phyloP scores from a whole-genome alignment of 2,113 vertebrate species.

The Rhadina sibilatrix region DNA sequence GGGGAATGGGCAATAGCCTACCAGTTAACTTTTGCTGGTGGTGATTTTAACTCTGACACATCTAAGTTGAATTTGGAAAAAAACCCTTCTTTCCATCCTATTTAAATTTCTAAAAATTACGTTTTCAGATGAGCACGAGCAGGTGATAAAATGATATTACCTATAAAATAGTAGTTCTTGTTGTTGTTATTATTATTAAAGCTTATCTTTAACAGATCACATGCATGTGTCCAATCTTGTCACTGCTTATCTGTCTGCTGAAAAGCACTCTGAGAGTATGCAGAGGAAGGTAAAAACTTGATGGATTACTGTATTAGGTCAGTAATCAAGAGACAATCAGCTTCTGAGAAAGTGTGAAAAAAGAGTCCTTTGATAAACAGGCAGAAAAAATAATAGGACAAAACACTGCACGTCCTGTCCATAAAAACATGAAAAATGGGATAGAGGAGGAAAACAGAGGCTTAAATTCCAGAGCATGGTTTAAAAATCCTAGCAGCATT shows the following conservation, averaged over 20 bases:
- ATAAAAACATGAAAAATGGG: background rate
- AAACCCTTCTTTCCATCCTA: background rate
- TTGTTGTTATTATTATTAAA: background rate
- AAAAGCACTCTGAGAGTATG: background rate
- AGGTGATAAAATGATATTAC: background rate
- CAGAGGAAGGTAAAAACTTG: background rate
- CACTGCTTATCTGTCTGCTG: background rate
- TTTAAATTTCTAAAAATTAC: background rate
- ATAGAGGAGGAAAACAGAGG: background rate
- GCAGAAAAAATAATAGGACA: background rate
- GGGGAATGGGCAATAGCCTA: background rate
- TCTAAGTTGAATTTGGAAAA: background rate
- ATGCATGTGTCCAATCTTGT: background rate
- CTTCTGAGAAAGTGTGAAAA: background rate
- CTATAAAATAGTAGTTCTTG: background rate
- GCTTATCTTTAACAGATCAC: background rate
- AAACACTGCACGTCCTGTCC: background rate
- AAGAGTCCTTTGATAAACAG: background rate
- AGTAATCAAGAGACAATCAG: background rate
- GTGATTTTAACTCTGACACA: background rate
- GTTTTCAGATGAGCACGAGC: background rate
- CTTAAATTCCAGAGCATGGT: background rate
- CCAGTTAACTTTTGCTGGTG: background rate
- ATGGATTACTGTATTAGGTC: background rate
- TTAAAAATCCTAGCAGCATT: background rate